phyloP scores from a whole-genome alignment of 1,140 invertebrate species.

The Stenopsyche tienmushanensis region DNA sequence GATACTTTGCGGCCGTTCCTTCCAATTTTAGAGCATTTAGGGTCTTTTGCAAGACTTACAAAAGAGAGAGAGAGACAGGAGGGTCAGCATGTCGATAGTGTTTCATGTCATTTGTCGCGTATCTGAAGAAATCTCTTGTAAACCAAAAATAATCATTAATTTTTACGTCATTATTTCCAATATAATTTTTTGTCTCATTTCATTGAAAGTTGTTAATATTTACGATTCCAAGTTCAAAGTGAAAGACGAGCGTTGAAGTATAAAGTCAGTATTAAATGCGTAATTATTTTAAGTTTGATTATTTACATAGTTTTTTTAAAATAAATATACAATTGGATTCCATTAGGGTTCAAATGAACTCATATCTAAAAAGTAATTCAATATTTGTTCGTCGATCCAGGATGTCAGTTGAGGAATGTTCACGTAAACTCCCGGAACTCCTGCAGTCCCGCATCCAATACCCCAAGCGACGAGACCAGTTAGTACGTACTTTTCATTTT shows the following conservation, averaged over 20 bases:
- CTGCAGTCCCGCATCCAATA: slow-evolving; percentile 55
- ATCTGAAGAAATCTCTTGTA: too few relatives aligned
- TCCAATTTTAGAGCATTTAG: too few relatives aligned
- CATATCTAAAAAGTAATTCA: background rate
- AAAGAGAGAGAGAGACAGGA: too few relatives aligned
- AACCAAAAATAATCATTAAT: too few relatives aligned
- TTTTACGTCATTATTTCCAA: too few relatives aligned
- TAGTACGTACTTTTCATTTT: slow-evolving; percentile 37
- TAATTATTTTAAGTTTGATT: background rate
- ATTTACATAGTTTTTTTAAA: background rate
- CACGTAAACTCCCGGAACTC: slow-evolving; percentile 72
- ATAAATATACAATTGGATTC: background rate
- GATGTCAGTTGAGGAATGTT: slow-evolving; percentile 63
- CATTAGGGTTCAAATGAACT: background rate
- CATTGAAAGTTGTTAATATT: background rate
- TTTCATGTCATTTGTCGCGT: too few relatives aligned
- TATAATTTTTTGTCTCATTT: too few relatives aligned
- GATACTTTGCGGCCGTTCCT: too few relatives aligned
- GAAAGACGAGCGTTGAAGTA: background rate
- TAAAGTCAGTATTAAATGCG: background rate
- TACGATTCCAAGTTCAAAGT: background rate
- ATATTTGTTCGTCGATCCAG: slow-evolving; percentile 66
- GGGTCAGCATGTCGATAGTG: too few relatives aligned
- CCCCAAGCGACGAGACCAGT: slow-evolving; percentile 62
- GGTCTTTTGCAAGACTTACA: too few relatives aligned